phyloP scores from a whole-genome alignment of 2,113 vertebrate species.

The Pipra filicauda region DNA sequence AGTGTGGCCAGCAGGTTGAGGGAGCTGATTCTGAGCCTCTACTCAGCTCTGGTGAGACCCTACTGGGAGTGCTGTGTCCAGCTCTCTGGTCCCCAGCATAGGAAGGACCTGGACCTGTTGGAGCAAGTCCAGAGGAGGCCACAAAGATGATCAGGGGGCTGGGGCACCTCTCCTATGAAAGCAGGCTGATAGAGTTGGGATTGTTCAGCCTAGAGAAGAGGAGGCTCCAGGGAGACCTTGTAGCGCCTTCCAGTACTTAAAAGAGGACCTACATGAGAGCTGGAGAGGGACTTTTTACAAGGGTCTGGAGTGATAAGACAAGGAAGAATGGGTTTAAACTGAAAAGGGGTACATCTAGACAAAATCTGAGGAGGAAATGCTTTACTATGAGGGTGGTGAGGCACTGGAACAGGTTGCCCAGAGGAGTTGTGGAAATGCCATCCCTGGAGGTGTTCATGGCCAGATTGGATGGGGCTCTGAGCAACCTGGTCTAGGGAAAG shows the following conservation, averaged over 20 bases:
- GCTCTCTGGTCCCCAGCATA: neutral
- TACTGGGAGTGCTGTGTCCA: neutral
- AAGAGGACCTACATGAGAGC: neutral
- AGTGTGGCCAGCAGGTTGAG: too few relatives aligned
- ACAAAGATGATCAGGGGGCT: neutral
- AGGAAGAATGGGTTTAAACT: fast-evolving
- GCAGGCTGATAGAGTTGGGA: neutral
- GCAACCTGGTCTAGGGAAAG: neutral
- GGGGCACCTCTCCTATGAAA: neutral
- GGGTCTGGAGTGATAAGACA: neutral
- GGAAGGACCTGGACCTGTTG: neutral
- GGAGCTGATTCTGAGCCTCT: neutral
- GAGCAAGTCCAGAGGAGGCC: neutral
- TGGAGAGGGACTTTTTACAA: neutral
- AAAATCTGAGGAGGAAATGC: neutral
- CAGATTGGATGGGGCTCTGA: neutral
- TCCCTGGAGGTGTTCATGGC: neutral
- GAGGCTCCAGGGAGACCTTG: neutral
- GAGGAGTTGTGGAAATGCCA: neutral
- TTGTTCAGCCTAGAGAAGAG: neutral
- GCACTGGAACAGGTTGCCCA: neutral
- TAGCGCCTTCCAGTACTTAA: too few relatives aligned
- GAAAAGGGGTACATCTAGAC: neutral
- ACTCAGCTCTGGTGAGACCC: neutral
- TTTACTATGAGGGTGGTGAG: neutral